Percentiles rank a stretch among this genome's conserved stretches.
These are phyloP conservation scores for Sesia apiformis DNA, from an alignment of 2,888 invertebrate genomes.

Conservation along the genomic window DNA sequence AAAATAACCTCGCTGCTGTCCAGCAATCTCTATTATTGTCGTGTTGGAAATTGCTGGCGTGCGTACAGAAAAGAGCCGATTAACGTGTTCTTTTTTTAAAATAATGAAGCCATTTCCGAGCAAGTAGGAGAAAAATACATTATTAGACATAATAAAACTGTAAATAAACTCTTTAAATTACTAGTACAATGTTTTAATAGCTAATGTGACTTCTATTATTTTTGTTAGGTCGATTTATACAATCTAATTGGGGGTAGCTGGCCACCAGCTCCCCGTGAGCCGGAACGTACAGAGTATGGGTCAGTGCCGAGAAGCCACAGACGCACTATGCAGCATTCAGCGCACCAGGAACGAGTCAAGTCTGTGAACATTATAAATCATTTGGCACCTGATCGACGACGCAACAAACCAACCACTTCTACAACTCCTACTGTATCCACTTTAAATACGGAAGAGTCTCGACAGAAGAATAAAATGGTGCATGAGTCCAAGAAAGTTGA, in stretches of 20 bases:
- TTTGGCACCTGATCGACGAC: slow-evolving; percentile 54
- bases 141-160: too few relatives aligned
- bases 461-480: slow-evolving; percentile 45
- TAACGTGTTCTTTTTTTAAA: too few relatives aligned
- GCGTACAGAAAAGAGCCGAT: too few relatives aligned
- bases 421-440: slow-evolving; percentile 10
- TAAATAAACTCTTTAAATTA: background rate
- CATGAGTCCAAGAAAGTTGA: slow-evolving; percentile 64
- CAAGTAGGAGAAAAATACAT: too few relatives aligned
- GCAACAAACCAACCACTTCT: slow-evolving; percentile 32
- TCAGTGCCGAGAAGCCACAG: slow-evolving; percentile 31
- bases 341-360: slow-evolving; percentile 67
- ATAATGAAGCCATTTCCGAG: too few relatives aligned
- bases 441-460: slow-evolving; percentile 20
- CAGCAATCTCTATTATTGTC: too few relatives aligned
- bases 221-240: slow-evolving; percentile 49
- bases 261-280: slow-evolving; percentile 59
- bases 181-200: background rate
- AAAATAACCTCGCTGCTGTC: too few relatives aligned
- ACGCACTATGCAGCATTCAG: slow-evolving; percentile 53
- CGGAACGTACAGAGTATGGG: slow-evolving; percentile 47
- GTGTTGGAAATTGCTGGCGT: too few relatives aligned
- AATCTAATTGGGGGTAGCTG: slow-evolving; percentile 64
- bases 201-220: slow-evolving; percentile 11
- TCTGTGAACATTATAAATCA: slow-evolving; percentile 76